These are phyloP conservation scores for Caenorhabditis parvicauda DNA, from an alignment of 2,888 invertebrate species.

Conservation along the genomic window DNA sequence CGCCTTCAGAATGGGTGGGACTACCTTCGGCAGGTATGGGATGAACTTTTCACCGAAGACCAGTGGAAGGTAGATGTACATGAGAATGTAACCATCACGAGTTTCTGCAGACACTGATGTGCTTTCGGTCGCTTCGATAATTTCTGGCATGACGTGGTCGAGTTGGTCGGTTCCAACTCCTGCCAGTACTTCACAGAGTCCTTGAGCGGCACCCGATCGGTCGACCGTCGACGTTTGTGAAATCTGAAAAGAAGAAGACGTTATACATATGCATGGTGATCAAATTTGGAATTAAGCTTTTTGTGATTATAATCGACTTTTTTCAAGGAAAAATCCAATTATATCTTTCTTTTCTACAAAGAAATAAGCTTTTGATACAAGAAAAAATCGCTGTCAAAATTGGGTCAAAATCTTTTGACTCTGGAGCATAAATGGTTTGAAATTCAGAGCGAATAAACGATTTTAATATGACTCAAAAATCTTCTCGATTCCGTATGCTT, in stretches of 20 bases:
- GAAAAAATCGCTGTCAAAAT: too few species aligned
- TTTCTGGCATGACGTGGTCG: slow-evolving; percentile 85
- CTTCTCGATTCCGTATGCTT: too few species aligned
- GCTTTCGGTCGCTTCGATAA: slow-evolving; percentile 58
- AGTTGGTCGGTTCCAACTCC: slow-evolving; percentile 91
- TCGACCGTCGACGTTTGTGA: slow-evolving; percentile 93
- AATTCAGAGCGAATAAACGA: too few species aligned
- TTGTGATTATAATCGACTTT: too few species aligned
- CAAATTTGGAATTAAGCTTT: too few species aligned
- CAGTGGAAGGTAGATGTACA: slow-evolving; percentile 98
- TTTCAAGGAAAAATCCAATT: too few species aligned
- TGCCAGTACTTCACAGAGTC: slow-evolving; percentile 75
- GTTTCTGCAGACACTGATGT: slow-evolving; percentile 74
- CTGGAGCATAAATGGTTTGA: too few species aligned
- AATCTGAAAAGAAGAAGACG: too few species aligned
- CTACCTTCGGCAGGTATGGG: slow-evolving; percentile 91
- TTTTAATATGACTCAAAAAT: too few species aligned
- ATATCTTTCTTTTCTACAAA: too few species aligned
- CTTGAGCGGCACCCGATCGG: slow-evolving; percentile 89
- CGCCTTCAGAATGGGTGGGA: slow-evolving; percentile 93
- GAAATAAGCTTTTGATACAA: too few species aligned
- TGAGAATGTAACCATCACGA: slow-evolving; percentile 99
- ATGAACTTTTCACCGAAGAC: slow-evolving; percentile 93
- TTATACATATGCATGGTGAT: neutral
- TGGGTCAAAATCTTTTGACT: too few species aligned